Percentiles rank a stretch among this genome's conserved stretches.
phyloP scores from a whole-genome alignment of 2,888 invertebrate species.

The Drosophila gaucha region DNA sequence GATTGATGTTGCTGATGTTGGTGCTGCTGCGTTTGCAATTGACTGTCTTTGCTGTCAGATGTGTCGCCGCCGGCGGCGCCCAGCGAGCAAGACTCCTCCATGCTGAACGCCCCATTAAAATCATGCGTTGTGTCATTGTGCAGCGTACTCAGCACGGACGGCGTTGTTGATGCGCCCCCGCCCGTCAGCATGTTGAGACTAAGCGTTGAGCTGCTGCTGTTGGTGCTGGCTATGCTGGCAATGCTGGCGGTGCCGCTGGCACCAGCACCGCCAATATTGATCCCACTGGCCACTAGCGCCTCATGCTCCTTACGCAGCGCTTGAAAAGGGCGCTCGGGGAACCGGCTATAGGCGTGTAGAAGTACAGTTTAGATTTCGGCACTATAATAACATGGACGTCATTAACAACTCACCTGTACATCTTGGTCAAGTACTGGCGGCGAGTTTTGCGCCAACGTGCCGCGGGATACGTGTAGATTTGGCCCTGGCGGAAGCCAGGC shows the following conservation, averaged over 20 bases:
- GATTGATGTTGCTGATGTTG: constrained; percentile 80
- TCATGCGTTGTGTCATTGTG: constrained; percentile 78
- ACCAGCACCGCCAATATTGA: constrained; percentile 37
- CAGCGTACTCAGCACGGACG: constrained; percentile 61
- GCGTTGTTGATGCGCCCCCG: constrained; percentile 62
- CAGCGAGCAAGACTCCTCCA: constrained; percentile 84
- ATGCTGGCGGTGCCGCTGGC: constrained; percentile 27
- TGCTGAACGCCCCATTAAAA: constrained; percentile 82
- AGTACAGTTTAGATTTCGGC: constrained; percentile 10
- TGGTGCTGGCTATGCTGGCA: constrained; percentile 43
- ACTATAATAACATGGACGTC: neutral
- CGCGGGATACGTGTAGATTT: constrained; percentile 96
- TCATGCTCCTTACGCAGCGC: constrained; percentile 83
- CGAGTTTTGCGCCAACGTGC: constrained; percentile 96
- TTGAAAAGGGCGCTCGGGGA: constrained; percentile 84
- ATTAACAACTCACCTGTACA: constrained; percentile 80
- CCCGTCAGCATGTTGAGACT: constrained; percentile 64
- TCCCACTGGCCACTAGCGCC: constrained; percentile 70
- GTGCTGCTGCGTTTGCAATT: constrained; percentile 89
- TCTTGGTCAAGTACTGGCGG: constrained; percentile 90
- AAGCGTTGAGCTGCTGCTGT: constrained; percentile 55
- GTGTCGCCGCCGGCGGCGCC: constrained; percentile 85
- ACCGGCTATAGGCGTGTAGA: constrained; percentile 59
- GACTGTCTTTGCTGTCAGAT: constrained; percentile 92
- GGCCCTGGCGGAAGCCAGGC: constrained; percentile 95